Conservation (phyloP, 2,113 vertebrate species). For the Pantherophis guttatus region DNA sequence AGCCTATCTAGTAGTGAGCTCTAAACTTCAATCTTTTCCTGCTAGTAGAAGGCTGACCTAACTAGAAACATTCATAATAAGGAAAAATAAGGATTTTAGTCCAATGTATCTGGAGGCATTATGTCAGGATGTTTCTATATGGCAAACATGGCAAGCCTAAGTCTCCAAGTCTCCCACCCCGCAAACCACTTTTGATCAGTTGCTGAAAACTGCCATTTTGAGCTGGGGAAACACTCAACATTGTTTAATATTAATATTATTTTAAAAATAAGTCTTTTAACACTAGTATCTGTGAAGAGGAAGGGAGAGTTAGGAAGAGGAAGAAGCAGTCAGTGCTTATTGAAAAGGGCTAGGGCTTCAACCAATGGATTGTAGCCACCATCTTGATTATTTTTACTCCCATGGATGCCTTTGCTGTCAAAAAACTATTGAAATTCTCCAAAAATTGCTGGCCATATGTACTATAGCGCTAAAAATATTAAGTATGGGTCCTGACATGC, state of each 20-base stretch:
- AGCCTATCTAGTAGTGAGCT: not conserved
- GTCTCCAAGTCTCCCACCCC: not conserved
- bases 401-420: not conserved
- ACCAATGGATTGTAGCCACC: not conserved
- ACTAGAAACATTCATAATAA: not conserved
- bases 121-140: not conserved
- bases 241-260: not conserved
- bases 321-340: not conserved
- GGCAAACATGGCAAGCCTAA: not conserved
- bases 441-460: not conserved
- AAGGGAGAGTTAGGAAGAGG: not conserved
- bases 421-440: not conserved
- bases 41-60: not conserved
- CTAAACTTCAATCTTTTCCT: not conserved
- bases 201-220: not conserved
- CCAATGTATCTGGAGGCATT: not conserved
- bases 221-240: not conserved
- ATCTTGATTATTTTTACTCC: not conserved
- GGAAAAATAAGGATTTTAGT: not conserved
- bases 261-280: not conserved
- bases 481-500: not conserved
- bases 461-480: not conserved
- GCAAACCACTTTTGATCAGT: not conserved
- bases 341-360: not conserved
- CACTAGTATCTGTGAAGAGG: not conserved